Percentiles rank a stretch among this genome's conserved stretches.
Evolutionary conservation across 2,888 invertebrate species (phyloP).

Genomic region (Choristoneura rosaceana): DNA sequence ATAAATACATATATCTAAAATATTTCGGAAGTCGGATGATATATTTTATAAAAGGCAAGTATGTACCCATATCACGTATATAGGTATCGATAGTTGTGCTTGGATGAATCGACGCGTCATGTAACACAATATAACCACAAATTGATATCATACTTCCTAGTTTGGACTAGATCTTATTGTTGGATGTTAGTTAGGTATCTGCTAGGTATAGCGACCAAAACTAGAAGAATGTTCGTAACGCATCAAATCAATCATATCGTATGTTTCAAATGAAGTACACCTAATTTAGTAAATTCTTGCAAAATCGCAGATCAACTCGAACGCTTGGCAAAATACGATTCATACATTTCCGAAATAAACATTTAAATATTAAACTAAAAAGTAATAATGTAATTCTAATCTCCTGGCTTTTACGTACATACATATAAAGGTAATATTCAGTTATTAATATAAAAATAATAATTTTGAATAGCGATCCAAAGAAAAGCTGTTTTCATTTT

Average conservation of each 20-base stretch:
- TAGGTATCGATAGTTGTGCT: neutral
- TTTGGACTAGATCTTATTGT: too few relatives aligned
- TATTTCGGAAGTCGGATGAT: too few relatives aligned
- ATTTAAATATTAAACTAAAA: too few relatives aligned
- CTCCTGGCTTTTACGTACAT: too few relatives aligned
- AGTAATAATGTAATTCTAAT: too few relatives aligned
- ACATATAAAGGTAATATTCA: too few relatives aligned
- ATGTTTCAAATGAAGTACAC: neutral
- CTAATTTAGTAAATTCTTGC: neutral
- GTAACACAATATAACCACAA: constrained; percentile 32
- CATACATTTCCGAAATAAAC: too few relatives aligned
- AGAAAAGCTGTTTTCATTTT: too few relatives aligned
- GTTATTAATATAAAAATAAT: too few relatives aligned
- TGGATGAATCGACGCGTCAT: constrained; percentile 1
- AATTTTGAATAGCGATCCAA: too few relatives aligned
- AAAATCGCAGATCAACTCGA: neutral
- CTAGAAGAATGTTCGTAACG: neutral
- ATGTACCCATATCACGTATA: neutral
- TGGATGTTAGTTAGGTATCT: too few relatives aligned
- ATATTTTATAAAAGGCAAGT: neutral
- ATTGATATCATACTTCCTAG: constrained; percentile 11
- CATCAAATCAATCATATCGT: neutral
- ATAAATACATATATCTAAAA: too few relatives aligned
- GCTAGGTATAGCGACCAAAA: neutral
- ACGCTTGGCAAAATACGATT: neutral